Evolutionary conservation across 2,888 invertebrate species (phyloP).

Genomic region (Tipula lateralis): DNA sequence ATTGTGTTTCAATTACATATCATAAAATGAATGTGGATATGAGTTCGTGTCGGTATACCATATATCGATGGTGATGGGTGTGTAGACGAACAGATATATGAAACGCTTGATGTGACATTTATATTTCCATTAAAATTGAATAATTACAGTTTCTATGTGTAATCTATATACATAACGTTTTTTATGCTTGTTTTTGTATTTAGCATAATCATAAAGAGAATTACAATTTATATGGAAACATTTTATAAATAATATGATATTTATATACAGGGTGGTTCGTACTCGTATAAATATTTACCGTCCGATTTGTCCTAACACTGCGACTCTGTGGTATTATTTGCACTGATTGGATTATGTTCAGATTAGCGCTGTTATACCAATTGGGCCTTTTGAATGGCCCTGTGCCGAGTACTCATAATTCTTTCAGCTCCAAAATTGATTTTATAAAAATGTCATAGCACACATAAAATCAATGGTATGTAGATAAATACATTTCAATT

Average conservation of each 20-base stretch:
- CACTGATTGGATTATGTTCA: too few relatives aligned
- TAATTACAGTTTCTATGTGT: background rate
- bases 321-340: too few relatives aligned
- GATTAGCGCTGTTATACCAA: too few relatives aligned
- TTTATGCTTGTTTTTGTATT: background rate
- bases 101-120: constrained; percentile 6
- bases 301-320: too few relatives aligned
- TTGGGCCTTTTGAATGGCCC: too few relatives aligned
- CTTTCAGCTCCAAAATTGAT: background rate
- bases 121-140: background rate
- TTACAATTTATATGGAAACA: background rate
- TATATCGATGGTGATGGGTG: background rate
- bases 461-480: background rate
- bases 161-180: background rate
- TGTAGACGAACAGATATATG: background rate
- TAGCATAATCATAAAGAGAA: background rate
- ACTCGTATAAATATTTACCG: too few relatives aligned
- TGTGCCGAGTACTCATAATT: background rate
- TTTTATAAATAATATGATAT: background rate
- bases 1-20: background rate
- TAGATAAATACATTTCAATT: background rate
- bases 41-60: background rate
- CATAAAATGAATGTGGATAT: background rate
- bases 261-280: background rate
- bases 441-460: constrained; percentile 7